Evolutionary conservation across 2,797 vertebrate species (phyloP).

Genomic region (Podarcis siculus): DNA sequence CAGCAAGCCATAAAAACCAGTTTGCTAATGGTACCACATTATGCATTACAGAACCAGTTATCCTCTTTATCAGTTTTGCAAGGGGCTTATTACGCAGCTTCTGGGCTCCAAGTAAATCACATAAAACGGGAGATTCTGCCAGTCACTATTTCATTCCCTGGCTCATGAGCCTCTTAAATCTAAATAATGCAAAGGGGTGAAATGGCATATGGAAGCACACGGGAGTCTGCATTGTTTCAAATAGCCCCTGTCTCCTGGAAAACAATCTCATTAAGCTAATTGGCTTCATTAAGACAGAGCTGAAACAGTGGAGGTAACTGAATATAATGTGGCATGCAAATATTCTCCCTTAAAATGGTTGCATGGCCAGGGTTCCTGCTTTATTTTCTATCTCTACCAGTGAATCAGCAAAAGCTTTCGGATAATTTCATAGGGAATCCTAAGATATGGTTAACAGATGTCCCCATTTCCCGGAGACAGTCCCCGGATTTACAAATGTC

Average conservation of each 20-base stretch:
- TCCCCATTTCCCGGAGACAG: no score
- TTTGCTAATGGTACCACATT: background rate
- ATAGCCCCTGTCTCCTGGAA: background rate
- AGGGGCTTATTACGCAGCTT: background rate
- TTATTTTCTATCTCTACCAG: background rate
- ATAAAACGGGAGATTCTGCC: background rate
- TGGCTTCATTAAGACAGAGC: background rate
- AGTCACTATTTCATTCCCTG: background rate
- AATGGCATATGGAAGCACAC: background rate
- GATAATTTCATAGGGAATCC: background rate
- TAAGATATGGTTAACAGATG: background rate
- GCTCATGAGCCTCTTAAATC: background rate
- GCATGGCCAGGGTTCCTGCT: background rate
- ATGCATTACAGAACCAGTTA: background rate
- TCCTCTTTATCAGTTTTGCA: background rate
- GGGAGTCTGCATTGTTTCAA: background rate
- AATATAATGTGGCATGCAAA: background rate
- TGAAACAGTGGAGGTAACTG: background rate
- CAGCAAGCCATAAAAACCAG: background rate
- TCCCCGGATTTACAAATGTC: no score
- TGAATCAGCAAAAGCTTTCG: background rate
- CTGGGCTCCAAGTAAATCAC: background rate
- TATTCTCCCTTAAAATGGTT: background rate
- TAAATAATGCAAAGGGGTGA: background rate
- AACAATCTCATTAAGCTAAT: background rate